A percentile compares a stretch with the other conserved stretches of the same genome.
phyloP scores from a whole-genome alignment of 2,113 vertebrate genomes.

The Pseudorhombus dupliciocellatus region DNA sequence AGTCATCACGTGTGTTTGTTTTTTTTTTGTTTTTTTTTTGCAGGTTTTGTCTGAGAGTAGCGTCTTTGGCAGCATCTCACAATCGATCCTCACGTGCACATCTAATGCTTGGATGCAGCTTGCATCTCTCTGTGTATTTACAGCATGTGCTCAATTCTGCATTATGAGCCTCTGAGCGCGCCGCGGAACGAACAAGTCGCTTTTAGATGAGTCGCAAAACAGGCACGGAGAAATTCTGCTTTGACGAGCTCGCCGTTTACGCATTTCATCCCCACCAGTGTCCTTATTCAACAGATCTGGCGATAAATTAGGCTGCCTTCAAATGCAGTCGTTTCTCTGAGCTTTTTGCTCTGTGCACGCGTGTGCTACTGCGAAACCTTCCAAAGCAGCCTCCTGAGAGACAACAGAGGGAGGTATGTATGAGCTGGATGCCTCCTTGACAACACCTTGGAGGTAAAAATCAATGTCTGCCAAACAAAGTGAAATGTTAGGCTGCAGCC shows the following conservation, averaged over 20 bases:
- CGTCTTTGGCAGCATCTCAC: constrained; percentile 5
- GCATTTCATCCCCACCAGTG: constrained; percentile 27
- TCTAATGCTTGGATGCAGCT: constrained; percentile 25
- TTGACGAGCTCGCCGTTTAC: constrained; percentile 36
- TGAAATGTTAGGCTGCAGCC: constrained; percentile 76
- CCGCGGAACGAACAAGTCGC: constrained; percentile 9
- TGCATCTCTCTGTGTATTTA: constrained; percentile 9
- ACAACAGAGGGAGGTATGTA: constrained; percentile 54
- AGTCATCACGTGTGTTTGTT: constrained; percentile 39
- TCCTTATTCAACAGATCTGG: constrained; percentile 41
- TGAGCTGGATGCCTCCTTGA: constrained; percentile 72
- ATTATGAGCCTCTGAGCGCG: constrained; percentile 27
- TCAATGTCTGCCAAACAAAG: constrained; percentile 80
- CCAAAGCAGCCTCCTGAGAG: constrained; percentile 61
- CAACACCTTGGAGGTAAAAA: constrained; percentile 78
- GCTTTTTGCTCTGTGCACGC: constrained; percentile 9
- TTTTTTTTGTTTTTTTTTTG: too few species aligned
- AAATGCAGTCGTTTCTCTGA: constrained; percentile 41
- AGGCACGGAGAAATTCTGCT: constrained; percentile 19
- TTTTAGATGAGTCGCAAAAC: constrained; percentile 13
- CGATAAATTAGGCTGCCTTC: constrained; percentile 48
- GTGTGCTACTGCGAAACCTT: constrained; percentile 42
- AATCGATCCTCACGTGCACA: constrained; percentile 3
- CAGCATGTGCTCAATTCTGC: constrained; percentile 22
- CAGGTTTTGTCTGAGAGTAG: background rate